Evolutionary conservation across 2,888 invertebrate species (phyloP).

Genomic region (Pristionchus japonicus): DNA sequence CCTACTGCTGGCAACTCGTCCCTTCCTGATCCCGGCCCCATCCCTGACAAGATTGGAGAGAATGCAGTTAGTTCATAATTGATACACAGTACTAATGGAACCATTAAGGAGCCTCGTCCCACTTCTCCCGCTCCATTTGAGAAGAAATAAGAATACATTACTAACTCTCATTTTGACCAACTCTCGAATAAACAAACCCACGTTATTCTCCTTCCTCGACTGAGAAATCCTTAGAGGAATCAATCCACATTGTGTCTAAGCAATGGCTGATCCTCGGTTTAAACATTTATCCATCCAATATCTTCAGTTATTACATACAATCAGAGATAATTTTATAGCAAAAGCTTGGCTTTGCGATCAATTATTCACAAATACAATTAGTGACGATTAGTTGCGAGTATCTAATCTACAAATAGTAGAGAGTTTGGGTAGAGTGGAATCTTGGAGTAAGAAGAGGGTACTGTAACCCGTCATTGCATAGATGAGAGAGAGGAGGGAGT

Average conservation of each 20-base stretch:
- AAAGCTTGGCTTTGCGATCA: not conserved
- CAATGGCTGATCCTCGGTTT: not conserved
- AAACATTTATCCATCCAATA: not conserved
- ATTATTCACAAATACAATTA: slow-evolving; percentile 23
- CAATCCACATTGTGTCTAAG: slow-evolving; percentile 4
- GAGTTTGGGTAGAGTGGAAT: not conserved
- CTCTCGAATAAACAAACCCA: not conserved
- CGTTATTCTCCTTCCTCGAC: slow-evolving; percentile 19
- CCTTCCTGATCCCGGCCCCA: not conserved
- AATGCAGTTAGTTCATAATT: not conserved
- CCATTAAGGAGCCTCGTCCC: not conserved
- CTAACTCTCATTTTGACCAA: not conserved
- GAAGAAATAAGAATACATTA: slow-evolving; percentile 17
- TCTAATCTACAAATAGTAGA: not conserved
- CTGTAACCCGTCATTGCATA: not conserved
- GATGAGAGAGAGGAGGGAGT: not conserved
- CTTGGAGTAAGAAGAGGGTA: not conserved
- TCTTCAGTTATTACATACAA: not conserved
- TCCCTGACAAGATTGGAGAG: not conserved
- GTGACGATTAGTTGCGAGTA: not conserved
- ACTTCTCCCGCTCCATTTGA: not conserved
- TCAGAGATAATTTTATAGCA: not conserved
- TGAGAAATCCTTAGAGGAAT: slow-evolving; percentile 2
- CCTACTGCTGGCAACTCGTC: not conserved
- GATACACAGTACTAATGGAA: too few relatives aligned